Evolutionary conservation across 2,113 vertebrate species (phyloP).

Genomic region (Thamnophis sirtalis): DNA sequence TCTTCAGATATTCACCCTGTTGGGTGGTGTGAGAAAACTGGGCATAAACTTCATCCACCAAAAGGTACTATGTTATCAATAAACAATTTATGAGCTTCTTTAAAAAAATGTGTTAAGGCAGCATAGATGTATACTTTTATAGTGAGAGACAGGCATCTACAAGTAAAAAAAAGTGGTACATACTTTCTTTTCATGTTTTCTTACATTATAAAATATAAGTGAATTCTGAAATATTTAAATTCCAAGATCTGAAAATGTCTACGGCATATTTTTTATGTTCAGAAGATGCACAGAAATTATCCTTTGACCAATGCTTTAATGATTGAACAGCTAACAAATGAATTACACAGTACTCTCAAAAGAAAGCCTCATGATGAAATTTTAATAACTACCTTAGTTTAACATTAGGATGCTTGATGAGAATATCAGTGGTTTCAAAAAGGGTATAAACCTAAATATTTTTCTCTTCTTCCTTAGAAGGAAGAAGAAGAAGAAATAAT

Average conservation of each 20-base stretch:
- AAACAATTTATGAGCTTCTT: neutral
- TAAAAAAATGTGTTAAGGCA: neutral
- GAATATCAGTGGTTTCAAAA: neutral
- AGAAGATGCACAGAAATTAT: neutral
- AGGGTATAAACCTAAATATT: neutral
- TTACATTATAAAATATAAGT: neutral
- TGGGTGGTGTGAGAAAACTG: slow-evolving; percentile 85
- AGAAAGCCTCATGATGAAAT: neutral
- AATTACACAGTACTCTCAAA: neutral
- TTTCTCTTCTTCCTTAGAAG: neutral
- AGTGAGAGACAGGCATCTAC: neutral
- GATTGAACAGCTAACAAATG: neutral
- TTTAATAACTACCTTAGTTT: neutral
- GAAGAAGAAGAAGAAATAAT: neutral
- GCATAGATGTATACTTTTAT: neutral
- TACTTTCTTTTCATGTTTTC: neutral
- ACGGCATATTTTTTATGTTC: neutral
- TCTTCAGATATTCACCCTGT: slow-evolving; percentile 82
- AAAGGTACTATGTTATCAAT: slow-evolving; percentile 71
- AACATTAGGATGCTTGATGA: neutral
- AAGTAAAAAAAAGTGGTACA: neutral
- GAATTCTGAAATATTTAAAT: neutral
- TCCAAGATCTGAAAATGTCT: neutral
- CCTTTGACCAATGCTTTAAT: neutral
- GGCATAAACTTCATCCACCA: slow-evolving; percentile 81